Evolutionary conservation across 2,888 invertebrate species (phyloP).

Genomic region (Pinctada fucata): DNA sequence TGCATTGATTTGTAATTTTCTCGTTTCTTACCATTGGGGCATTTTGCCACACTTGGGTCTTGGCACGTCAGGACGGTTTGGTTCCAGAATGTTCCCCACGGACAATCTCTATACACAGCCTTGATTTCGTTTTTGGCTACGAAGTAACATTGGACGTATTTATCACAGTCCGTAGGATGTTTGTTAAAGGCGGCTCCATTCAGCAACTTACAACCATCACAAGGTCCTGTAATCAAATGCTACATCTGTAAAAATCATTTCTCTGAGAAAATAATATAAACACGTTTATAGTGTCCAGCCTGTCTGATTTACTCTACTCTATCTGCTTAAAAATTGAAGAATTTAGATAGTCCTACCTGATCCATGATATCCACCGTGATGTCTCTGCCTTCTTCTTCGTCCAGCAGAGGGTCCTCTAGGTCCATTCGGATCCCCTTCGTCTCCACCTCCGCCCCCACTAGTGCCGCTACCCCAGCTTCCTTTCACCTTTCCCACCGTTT

Average conservation of each 20-base stretch:
- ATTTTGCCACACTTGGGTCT: conserved; percentile 41
- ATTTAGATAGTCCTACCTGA: neutral
- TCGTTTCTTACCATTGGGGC: conserved; percentile 39
- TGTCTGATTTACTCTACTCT: too few species aligned
- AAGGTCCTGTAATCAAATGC: conserved; percentile 16
- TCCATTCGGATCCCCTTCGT: neutral
- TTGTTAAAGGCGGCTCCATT: conserved; percentile 51
- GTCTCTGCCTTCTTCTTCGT: neutral
- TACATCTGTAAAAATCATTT: too few species aligned
- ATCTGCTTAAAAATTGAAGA: too few species aligned
- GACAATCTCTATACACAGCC: conserved; percentile 52
- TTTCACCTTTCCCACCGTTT: neutral
- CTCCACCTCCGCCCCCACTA: neutral
- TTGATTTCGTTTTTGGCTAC: conserved; percentile 34
- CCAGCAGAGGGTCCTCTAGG: neutral
- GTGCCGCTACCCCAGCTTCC: neutral
- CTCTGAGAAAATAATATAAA: too few species aligned
- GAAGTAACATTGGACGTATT: conserved; percentile 57
- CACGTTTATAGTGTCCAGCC: too few species aligned
- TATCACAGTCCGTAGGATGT: conserved; percentile 55
- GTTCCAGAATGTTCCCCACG: conserved; percentile 58
- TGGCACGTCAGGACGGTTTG: conserved; percentile 50
- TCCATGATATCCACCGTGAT: neutral
- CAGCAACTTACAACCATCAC: conserved; percentile 34
- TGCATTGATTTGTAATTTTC: too few species aligned